Evolutionary conservation across 2,113 vertebrate species (phyloP).

Genomic region (Platanista minor): DNA sequence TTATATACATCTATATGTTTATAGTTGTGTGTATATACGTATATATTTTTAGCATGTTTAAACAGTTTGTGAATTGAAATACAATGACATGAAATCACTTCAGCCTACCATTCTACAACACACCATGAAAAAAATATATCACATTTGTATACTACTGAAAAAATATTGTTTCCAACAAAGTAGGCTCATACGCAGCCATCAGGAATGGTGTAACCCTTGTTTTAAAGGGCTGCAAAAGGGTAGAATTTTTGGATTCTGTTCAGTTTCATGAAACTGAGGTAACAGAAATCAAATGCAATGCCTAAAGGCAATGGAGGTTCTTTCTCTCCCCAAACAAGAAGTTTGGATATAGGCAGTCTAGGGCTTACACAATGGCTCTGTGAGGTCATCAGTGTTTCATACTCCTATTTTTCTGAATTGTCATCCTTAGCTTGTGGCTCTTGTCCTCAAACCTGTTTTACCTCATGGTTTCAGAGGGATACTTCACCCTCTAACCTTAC

Average conservation of each 20-base stretch:
- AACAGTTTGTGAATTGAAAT: slow-evolving; percentile 10
- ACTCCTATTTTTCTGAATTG: background rate
- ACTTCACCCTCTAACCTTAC: background rate
- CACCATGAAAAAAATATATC: background rate
- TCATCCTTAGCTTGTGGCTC: background rate
- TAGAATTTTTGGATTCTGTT: background rate
- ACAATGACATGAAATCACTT: background rate
- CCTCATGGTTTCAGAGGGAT: background rate
- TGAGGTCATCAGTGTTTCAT: background rate
- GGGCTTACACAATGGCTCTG: background rate
- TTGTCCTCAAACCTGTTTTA: background rate
- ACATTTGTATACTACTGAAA: background rate
- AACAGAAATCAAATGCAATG: background rate
- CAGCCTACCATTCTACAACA: background rate
- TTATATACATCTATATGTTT: background rate
- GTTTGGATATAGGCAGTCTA: background rate
- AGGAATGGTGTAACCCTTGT: background rate
- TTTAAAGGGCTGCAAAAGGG: background rate
- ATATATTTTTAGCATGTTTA: background rate
- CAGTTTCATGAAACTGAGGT: background rate
- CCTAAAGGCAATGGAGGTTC: background rate
- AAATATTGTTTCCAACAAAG: background rate
- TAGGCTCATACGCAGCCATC: background rate
- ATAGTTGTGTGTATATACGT: background rate
- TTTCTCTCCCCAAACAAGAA: background rate